Percentiles rank a stretch among this genome's conserved stretches.
Evolutionary conservation across 2,113 vertebrate species (phyloP).

Genomic region (Sinocyclocheilus maitianheensis): DNA sequence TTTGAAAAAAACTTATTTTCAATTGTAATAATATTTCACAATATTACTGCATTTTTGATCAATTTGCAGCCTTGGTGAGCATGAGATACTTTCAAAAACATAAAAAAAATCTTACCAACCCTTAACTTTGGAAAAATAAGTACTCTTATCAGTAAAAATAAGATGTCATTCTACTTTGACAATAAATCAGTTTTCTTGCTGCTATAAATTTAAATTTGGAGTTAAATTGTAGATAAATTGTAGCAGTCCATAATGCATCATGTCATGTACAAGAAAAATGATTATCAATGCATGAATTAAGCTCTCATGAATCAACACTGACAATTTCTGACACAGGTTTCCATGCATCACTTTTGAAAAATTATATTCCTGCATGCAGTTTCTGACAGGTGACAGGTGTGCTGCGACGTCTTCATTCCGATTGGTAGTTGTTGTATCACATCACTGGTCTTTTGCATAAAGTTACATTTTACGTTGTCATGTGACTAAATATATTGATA

Average conservation of each 20-base stretch:
- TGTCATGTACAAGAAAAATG: background rate
- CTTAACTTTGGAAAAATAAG: background rate
- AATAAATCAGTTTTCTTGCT: background rate
- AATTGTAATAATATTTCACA: background rate
- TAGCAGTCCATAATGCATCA: background rate
- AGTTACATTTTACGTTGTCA: background rate
- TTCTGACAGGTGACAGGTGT: background rate
- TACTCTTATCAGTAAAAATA: background rate
- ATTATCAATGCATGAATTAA: background rate
- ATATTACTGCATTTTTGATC: background rate
- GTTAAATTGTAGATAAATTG: background rate
- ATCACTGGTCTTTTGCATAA: background rate
- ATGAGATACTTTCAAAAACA: background rate
- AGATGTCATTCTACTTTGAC: background rate
- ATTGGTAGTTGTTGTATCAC: background rate
- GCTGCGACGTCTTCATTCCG: background rate
- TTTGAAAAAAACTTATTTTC: background rate
- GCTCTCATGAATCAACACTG: slow-evolving; percentile 8
- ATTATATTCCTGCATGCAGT: background rate
- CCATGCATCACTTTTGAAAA: background rate
- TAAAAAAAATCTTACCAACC: background rate
- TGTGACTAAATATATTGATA: background rate
- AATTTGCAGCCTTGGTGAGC: background rate
- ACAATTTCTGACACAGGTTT: background rate
- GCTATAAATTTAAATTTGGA: background rate